A percentile compares a stretch with the other conserved stretches of the same genome.
These are phyloP conservation scores for Syrista parreyssii DNA, from an alignment of 2,888 invertebrate species.

Conservation along the genomic window DNA sequence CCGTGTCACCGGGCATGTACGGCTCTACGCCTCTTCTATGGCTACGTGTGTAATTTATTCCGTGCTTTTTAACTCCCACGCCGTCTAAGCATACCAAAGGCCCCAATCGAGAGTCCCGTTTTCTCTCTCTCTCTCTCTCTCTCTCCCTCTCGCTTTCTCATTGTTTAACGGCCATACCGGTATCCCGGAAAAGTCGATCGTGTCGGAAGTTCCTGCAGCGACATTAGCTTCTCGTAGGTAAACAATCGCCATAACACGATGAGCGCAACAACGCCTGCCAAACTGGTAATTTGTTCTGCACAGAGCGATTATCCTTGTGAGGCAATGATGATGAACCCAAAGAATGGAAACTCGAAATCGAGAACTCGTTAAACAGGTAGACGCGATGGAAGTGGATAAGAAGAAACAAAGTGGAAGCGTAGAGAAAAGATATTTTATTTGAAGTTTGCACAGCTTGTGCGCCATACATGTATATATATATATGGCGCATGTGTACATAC, in stretches of 20 bases:
- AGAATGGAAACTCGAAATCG: not conserved
- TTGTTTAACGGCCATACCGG: not conserved
- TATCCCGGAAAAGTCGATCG: not conserved
- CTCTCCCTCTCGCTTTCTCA: not conserved
- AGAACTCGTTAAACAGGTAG: not conserved
- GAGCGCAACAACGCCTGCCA: conserved; percentile 10
- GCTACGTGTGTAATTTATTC: conserved; percentile 57
- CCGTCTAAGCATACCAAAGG: conserved; percentile 36
- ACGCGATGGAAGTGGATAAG: not conserved
- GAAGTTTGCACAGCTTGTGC: conserved; percentile 14
- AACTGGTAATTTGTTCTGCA: conserved; percentile 39
- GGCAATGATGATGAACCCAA: not conserved
- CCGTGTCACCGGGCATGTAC: conserved; percentile 1
- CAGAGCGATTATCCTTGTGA: conserved; percentile 37
- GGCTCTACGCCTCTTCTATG: not conserved
- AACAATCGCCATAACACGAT: not conserved
- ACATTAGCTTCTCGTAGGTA: not conserved
- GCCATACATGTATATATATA: not conserved
- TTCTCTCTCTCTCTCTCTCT: not conserved
- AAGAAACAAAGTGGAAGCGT: not conserved
- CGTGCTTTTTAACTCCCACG: conserved; percentile 61
- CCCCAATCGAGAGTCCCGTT: not conserved
- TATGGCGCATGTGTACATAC: not conserved
- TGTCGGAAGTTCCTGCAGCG: not conserved
- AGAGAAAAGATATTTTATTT: conserved; percentile 5